Evolutionary conservation across 2,888 invertebrate genomes (phyloP).

Genomic region (Timema cristinae): DNA sequence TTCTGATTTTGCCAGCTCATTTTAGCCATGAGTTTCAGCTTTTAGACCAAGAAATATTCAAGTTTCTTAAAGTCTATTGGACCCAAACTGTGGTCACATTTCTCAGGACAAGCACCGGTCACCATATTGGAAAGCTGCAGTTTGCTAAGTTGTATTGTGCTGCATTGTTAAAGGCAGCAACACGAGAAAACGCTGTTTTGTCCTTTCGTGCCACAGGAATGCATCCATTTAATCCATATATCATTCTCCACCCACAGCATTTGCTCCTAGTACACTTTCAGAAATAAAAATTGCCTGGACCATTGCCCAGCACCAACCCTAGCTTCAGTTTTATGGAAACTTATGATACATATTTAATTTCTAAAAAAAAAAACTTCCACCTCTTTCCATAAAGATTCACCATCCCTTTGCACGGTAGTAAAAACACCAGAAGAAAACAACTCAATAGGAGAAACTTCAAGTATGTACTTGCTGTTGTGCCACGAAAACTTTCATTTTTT

Average conservation of each 20-base stretch:
- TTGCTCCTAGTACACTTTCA: constrained; percentile 11
- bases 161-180: too few relatives aligned
- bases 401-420: background rate
- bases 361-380: background rate
- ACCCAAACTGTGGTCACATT: background rate
- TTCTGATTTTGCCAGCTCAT: background rate
- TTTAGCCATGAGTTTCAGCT: background rate
- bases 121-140: background rate
- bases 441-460: background rate
- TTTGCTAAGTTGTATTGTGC: background rate
- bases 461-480: background rate
- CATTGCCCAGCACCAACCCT: background rate
- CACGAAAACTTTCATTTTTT: constrained; percentile 7
- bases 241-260: background rate
- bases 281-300: background rate
- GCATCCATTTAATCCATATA: background rate
- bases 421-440: background rate
- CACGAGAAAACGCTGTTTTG: too few relatives aligned
- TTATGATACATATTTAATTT: background rate
- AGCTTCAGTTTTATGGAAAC: background rate
- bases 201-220: background rate
- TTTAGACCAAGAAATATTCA: background rate
- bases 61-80: background rate
- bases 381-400: background rate
- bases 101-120: background rate